Evolutionary conservation across 1,140 invertebrate genomes (phyloP).

Genomic region (Diorhabda carinulata): DNA sequence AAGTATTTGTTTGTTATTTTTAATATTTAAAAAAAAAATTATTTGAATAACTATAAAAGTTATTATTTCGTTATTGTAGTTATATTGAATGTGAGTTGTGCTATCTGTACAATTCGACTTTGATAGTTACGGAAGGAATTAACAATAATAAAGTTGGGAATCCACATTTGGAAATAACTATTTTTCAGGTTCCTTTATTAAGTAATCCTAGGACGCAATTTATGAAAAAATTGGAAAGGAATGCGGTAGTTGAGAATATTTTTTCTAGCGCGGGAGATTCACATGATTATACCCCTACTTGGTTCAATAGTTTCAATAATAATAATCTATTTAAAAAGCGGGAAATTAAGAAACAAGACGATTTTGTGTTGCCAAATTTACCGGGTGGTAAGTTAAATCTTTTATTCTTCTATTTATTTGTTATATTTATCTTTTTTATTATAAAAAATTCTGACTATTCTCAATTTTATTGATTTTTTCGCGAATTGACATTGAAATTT

Average conservation of each 20-base stretch:
- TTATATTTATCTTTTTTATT: neutral
- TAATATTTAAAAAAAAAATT: no score
- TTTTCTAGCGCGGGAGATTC: constrained; percentile 25
- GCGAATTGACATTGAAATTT: no score
- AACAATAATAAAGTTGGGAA: no score
- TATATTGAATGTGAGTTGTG: no score
- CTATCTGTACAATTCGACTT: no score
- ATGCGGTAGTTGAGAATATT: constrained; percentile 32
- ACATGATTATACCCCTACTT: constrained; percentile 23
- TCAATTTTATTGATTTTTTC: no score
- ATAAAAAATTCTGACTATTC: no score
- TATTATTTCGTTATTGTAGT: no score
- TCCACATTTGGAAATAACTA: no score
- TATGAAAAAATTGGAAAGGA: constrained; percentile 38
- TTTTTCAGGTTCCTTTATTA: constrained; percentile 32
- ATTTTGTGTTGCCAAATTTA: constrained; percentile 51
- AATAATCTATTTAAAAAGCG: constrained; percentile 25
- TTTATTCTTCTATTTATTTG: neutral
- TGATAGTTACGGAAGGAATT: no score
- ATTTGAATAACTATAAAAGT: no score
- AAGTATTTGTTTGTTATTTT: no score
- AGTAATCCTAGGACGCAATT: constrained; percentile 33
- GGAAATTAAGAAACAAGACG: constrained; percentile 39
- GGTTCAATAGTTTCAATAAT: constrained; percentile 26
- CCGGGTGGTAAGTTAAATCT: constrained; percentile 47